Percentiles rank a stretch among this genome's conserved stretches.
These are phyloP conservation scores for Pachyramphus minor DNA, from an alignment of 2,113 vertebrate genomes.

Conservation along the genomic window DNA sequence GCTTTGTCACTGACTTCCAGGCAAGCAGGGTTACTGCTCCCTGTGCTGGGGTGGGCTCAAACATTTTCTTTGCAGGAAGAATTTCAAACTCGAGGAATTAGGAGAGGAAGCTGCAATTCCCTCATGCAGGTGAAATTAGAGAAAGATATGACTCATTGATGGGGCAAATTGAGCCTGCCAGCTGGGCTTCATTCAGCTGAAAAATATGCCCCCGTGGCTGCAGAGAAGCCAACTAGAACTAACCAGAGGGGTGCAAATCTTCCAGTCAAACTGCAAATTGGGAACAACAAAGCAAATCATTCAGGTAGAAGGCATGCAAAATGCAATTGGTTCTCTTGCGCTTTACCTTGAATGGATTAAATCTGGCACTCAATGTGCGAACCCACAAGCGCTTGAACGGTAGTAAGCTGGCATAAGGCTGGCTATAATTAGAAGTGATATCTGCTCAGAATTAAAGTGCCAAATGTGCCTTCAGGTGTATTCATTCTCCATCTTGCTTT, in stretches of 20 bases:
- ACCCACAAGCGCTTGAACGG: conserved; percentile 37
- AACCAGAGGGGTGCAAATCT: conserved; percentile 66
- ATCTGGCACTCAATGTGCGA: conserved; percentile 24
- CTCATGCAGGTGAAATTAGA: conserved; percentile 37
- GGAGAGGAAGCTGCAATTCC: conserved; percentile 26
- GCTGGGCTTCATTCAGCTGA: conserved; percentile 62
- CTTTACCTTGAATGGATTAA: conserved; percentile 62
- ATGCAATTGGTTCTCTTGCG: conserved; percentile 32
- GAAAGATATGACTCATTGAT: conserved; percentile 50
- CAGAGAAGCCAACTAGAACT: conserved; percentile 59
- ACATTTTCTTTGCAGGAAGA: not conserved
- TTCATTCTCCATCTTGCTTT: conserved; percentile 56
- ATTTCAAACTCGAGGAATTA: not conserved
- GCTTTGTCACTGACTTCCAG: not conserved
- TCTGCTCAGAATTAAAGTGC: conserved; percentile 51
- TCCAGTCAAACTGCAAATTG: conserved; percentile 61
- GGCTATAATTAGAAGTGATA: conserved; percentile 64
- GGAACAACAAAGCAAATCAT: conserved; percentile 61
- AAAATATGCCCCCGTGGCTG: conserved; percentile 51
- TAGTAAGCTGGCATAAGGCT: conserved; percentile 60
- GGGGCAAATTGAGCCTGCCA: conserved; percentile 62
- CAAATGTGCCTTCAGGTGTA: conserved; percentile 67
- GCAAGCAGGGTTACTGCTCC: not conserved
- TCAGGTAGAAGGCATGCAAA: conserved; percentile 65
- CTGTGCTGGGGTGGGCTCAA: not conserved